Evolutionary conservation across 1,140 invertebrate species (phyloP), one percentile per base, ranked within the genome.

Genomic region (Halictus rubicundus): DNA sequence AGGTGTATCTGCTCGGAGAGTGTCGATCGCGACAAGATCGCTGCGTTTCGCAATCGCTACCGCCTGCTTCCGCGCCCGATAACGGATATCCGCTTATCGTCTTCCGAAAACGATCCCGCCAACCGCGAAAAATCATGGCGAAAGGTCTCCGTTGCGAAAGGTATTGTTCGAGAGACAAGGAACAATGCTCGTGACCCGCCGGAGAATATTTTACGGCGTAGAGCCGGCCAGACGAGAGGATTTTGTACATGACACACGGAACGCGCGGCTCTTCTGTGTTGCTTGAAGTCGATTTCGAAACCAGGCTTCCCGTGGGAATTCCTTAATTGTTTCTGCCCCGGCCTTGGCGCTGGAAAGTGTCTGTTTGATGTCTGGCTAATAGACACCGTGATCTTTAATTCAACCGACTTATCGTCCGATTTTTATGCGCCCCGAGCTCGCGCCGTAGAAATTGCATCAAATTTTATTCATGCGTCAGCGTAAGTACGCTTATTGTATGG

Each of bases 11-110:
- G 61, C 52, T 42, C 37, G 1, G 27, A 42, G 52, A 37, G 32
- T 10, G 42, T 78, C 66, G 21, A 68, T 70, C 75, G 57, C 21
- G 54, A 61, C 27, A 37, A 54, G 39, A 16, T 57, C 27, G n/a
- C 14, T 46, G 64, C 27, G 27, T 61, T 70, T 70, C 54, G 12
- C 16, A 42, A 42, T n/a, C n/a, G n/a, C n/a, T n/a, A n/a, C n/a
- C 32, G n/a, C 10, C 23, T 66, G 19, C 21, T 25, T 32, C 27
- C n/a, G n/a, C n/a, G n/a, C n/a, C n/a, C n/a, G n/a, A n/a, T n/a
- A n/a, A n/a, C n/a, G n/a, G n/a, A n/a, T n/a, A n/a, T n/a, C n/a
- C n/a, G n/a, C n/a, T n/a, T n/a, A 4, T 16, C 4, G 7, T 49
- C 16, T 49, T 49, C 46, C 2, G 1, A 3, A 10, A 14, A 49